Base-by-base conservation (phyloP, 2,888 invertebrate species). In the Autographa pulchrina region DNA sequence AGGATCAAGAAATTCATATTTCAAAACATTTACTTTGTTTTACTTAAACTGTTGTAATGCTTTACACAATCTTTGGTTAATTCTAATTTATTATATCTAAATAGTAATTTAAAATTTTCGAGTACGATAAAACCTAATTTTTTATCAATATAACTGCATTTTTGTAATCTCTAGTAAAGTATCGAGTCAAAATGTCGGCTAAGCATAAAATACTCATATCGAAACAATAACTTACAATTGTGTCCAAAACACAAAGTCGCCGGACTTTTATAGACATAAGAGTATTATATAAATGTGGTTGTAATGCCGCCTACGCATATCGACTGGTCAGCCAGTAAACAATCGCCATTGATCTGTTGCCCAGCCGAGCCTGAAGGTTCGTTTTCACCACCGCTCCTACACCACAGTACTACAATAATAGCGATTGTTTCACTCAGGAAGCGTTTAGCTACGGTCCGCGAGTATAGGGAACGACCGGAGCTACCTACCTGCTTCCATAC, bases 351-450 rank as follows among this genome's bases (percentile, higher is more conserved):
- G 93, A 94, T 90, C 88, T 87, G 84, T 85, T 88, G 92, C 80
- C 86, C 94, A 94, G 80, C 89, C 88, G 88, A 92, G 93, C 95
- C 91, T 94, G 95, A 95, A 95, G 96, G 95, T 92, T 87, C 87
- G 89, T 92, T 94, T 94, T 92, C 94, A 93, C 93, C 89, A 90
- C 75, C 84, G 74, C 70, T 86, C 87, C 86, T 87, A 85, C 80
- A 85, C 78, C 61, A 83, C 80, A 77, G 83, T 80, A 78, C 85
- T 77, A 90, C 88, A 91, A 94, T 93, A 92, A 91, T 91, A 81
- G 88, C 89, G 88, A 95, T 95, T 95, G 95, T 95, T 92, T 92
- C 74, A 86, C 82, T 87, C 94, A 94, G 95, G 95, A 96, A 94
- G 81, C 90, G 85, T 90, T 93, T 95, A 91, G 92, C 91, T 86